Percentiles rank a stretch among this genome's conserved stretches.
phyloP scores from a whole-genome alignment of 2,888 invertebrate species.

The Caenorhabditis sp. region DNA sequence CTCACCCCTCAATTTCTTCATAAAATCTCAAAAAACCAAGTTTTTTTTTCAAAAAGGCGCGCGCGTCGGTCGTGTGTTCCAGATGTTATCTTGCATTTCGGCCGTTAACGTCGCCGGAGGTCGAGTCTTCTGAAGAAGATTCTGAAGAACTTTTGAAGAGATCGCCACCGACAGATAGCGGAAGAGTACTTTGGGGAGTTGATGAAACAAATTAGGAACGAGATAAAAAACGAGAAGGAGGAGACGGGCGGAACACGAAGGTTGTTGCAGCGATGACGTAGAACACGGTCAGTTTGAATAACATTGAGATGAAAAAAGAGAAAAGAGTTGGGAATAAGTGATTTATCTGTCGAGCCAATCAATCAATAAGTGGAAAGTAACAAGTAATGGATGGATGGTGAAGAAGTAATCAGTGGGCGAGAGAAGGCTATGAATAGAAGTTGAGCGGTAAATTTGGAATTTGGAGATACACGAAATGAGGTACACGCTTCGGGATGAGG shows the following conservation, averaged over 20 bases:
- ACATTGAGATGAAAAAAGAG: background rate
- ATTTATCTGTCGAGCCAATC: conserved; percentile 2
- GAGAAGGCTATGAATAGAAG: too few relatives aligned
- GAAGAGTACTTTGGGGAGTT: background rate
- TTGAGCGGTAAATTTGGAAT: too few relatives aligned
- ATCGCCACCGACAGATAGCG: background rate
- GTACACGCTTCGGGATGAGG: too few relatives aligned
- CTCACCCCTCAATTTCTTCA: conserved; percentile 21
- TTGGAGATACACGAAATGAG: too few relatives aligned
- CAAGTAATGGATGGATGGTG: too few relatives aligned
- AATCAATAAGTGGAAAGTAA: too few relatives aligned
- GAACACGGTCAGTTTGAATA: background rate
- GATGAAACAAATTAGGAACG: conserved; percentile 7
- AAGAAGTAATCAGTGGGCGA: too few relatives aligned
- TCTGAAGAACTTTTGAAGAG: conserved; percentile 25
- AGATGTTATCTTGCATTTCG: conserved; percentile 53
- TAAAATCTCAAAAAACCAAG: conserved; percentile 34
- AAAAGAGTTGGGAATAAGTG: background rate
- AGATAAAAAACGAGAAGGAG: background rate
- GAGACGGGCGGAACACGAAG: background rate
- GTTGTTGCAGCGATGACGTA: background rate
- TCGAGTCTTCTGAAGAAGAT: conserved; percentile 39
- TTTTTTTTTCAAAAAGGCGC: conserved; percentile 5
- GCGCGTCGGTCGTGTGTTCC: conserved; percentile 58
- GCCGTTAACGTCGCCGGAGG: conserved; percentile 52